These are phyloP conservation scores for Noctua fimbriata DNA, from an alignment of 2,888 invertebrate species.

Conservation along the genomic window DNA sequence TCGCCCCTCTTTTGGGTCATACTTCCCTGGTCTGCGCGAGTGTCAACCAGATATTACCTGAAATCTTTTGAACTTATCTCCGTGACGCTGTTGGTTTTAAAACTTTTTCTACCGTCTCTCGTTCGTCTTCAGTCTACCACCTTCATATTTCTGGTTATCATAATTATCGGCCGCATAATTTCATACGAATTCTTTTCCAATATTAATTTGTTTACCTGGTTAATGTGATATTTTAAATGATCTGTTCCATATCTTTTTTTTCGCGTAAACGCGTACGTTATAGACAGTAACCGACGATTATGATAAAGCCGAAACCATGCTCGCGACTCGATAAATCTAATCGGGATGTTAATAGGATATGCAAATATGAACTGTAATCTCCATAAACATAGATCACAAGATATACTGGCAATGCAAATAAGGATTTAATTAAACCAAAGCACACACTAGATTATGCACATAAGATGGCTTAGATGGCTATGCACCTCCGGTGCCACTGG, in stretches of 20 bases:
- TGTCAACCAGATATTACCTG: neutral
- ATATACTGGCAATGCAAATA: conserved; percentile 1
- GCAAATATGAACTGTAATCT: conserved; percentile 15
- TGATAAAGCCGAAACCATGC: neutral
- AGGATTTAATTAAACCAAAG: neutral
- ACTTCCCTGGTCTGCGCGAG: neutral
- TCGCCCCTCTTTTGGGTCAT: neutral
- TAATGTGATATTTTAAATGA: neutral
- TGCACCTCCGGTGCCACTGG: neutral
- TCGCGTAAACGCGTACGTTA: neutral
- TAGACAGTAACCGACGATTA: neutral
- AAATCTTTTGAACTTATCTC: neutral
- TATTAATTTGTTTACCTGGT: neutral
- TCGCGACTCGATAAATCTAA: neutral
- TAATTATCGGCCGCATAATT: neutral
- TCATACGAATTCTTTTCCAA: neutral
- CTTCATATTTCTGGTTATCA: neutral
- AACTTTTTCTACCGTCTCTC: neutral
- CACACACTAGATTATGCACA: neutral
- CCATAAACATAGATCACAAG: conserved; percentile 14
- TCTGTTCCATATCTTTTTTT: neutral
- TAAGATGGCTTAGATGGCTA: neutral
- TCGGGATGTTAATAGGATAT: conserved; percentile 17
- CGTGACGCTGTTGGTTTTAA: neutral
- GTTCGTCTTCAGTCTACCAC: neutral